Percentiles rank a stretch among this genome's conserved stretches.
These are phyloP conservation scores for Haliclona indistincta DNA, from an alignment of 37 sponge, comb jelly and placozoan species.

Conservation along the genomic window DNA sequence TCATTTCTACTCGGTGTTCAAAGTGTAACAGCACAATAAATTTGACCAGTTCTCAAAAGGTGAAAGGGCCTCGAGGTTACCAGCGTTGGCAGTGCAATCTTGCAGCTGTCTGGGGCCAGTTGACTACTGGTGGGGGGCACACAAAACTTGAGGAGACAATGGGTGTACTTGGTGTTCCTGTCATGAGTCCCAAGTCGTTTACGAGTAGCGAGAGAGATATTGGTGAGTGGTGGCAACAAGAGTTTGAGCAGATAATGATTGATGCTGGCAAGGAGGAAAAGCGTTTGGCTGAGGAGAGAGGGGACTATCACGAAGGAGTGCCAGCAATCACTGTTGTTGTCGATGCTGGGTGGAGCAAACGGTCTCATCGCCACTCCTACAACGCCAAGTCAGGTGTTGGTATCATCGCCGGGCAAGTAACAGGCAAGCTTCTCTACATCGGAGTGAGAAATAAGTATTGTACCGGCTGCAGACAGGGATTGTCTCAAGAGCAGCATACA, in stretches of 20 bases:
- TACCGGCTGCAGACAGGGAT: background rate
- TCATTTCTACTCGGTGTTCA: too few relatives aligned
- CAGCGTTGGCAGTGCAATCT: slow-evolving; percentile 36
- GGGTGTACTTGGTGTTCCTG: slow-evolving; percentile 31
- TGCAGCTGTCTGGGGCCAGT: slow-evolving; percentile 59
- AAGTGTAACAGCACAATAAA: too few relatives aligned
- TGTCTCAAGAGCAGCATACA: background rate
- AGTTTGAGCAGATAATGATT: background rate
- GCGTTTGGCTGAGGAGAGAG: background rate
- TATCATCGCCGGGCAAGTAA: background rate
- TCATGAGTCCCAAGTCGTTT: slow-evolving; percentile 35
- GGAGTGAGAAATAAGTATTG: background rate
- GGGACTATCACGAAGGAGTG: background rate
- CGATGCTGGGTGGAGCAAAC: slow-evolving; percentile 4
- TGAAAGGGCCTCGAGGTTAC: too few relatives aligned
- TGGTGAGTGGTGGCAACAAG: background rate
- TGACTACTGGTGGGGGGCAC: slow-evolving; percentile 47
- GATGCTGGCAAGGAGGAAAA: slow-evolving; percentile 19
- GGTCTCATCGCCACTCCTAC: slow-evolving; percentile 8
- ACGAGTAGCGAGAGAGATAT: too few relatives aligned
- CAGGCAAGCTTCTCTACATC: slow-evolving; percentile 1
- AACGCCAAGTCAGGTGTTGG: slow-evolving; percentile 10
- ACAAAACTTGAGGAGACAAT: slow-evolving; percentile 18
- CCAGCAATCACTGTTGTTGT: slow-evolving; percentile 4
- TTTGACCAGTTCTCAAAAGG: too few relatives aligned